Evolutionary conservation across 2,888 invertebrate species (phyloP), one percentile per base, ranked within the genome.

Genomic region (Ormyrus nitidulus): DNA sequence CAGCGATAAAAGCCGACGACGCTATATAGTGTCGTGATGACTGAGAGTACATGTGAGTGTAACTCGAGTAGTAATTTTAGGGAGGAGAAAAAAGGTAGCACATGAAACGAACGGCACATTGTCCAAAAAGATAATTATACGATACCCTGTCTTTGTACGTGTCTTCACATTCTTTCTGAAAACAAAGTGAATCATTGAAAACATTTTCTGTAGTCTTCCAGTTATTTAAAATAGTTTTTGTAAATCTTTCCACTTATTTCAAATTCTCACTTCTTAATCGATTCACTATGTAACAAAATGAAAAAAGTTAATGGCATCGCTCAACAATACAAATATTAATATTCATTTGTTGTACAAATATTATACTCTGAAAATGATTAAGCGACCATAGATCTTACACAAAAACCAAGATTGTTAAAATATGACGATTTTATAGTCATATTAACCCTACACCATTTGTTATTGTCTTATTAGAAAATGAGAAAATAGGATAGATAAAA

Each of bases 141-240:
- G 91, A 93, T 95, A 95, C 95, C 95, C 95, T 94, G 92, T 94
- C 94, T 94, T 95, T 95, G 94, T 94, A 94, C 93, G 94, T 93
- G 93, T 95, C 95, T 93, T 95, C 94, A 93, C 94, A 94, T 94
- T 94, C 94, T 94, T 93, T 94, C 95, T 95, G 95, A 93, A 94
- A 94, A 94, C 92, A 90, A 90, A 90, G 88, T 89, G 86, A 87
- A 89, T 86, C 83, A 87, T 88, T 90, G 89, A 89, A 86, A 87
- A 76, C 77, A 77, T 77, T 62, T 72, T 76, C 62, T 76, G 64
- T 62, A 75, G 34, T 81, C 75, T 81, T 70, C 34, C 70, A 70
- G 61, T 34, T 69, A 10, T 49, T 76, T 70, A 53, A 71, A 64
- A 34, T 34, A 59, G 8, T 64, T 74, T 69, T 61, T 61, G 51